Evolutionary conservation across 2,113 vertebrate species (phyloP), one percentile per base, ranked within the genome.

Genomic region (Lipophrys pholis): DNA sequence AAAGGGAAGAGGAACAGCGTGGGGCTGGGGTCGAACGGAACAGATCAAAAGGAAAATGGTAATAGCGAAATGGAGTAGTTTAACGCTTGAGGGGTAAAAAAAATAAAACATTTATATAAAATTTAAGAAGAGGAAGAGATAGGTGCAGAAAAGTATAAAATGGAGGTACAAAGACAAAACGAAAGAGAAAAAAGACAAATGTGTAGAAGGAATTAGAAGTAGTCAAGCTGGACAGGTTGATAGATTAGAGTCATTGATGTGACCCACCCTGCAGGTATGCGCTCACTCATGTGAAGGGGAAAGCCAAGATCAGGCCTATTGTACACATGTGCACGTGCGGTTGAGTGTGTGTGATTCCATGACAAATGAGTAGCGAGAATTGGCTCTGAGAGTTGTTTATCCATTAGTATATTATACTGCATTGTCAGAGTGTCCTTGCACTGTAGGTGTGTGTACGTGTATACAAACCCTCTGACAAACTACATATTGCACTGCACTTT

Each of bases 371-470:
- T 35, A 55, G 42, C 49, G 59, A 62, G 69, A 75, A 52, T 59
- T 84, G 84, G 56, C 80, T 69, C 42, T 56, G 53, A 75, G 66
- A 69, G 59, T 61, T 63, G 38, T 21, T 69, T 71, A 15, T 82
- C 81, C 85, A 85, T 86, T 84, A 84, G 62, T 66, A 42, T 83
- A 86, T 89, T 89, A 79, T 51, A 42, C 43, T 10, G 38, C 71
- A 50, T 46, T 52, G 72, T 79, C 53, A 78, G 40, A 21, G 45
- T 80, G 77, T 57, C 74, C 81, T 83, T 78, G 80, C 57, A 30
- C 75, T 56, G 62, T 40, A 54, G 14, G 30, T 45, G 12, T 16
- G 58, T 64, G 56, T 67, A 48, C 55, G 52, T 72, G 49, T 49
- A 39, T 60, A 53, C 39, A 30, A 40, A 43, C 42, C 42, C 12